These are phyloP conservation scores for Pachyuromys duprasi DNA, from an alignment of 2,797 vertebrate species.

Conservation along the genomic window DNA sequence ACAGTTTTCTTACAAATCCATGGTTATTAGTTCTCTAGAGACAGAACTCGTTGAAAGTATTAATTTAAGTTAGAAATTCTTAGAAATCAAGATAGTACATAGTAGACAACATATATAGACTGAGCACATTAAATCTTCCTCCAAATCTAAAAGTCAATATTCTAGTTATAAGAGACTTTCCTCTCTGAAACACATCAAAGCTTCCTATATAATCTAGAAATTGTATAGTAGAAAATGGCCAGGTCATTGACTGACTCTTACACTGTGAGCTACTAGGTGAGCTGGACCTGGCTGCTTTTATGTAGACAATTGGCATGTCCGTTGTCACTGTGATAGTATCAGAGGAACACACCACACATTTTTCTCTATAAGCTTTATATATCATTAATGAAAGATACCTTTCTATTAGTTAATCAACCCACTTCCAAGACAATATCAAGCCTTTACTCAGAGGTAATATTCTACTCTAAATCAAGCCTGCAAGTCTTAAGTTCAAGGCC, in stretches of 20 bases:
- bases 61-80: slow-evolving; percentile 12
- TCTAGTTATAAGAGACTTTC: background rate
- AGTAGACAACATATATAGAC: background rate
- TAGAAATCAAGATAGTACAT: background rate
- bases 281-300: background rate
- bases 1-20: background rate
- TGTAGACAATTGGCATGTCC: background rate
- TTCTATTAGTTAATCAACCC: background rate
- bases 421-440: background rate
- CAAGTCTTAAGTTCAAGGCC: slow-evolving; percentile 12
- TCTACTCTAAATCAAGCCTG: background rate
- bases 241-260: background rate
- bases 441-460: background rate
- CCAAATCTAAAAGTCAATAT: background rate
- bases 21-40: background rate
- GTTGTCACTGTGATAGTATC: background rate
- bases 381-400: background rate
- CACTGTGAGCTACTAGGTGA: background rate
- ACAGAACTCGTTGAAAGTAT: background rate
- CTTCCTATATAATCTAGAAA: background rate
- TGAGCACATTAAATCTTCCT: background rate
- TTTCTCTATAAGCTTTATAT: background rate
- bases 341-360: background rate
- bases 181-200: background rate
- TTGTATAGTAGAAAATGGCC: background rate